Evolutionary conservation across 2,797 vertebrate species (phyloP).

Genomic region (Antrozous pallidus): DNA sequence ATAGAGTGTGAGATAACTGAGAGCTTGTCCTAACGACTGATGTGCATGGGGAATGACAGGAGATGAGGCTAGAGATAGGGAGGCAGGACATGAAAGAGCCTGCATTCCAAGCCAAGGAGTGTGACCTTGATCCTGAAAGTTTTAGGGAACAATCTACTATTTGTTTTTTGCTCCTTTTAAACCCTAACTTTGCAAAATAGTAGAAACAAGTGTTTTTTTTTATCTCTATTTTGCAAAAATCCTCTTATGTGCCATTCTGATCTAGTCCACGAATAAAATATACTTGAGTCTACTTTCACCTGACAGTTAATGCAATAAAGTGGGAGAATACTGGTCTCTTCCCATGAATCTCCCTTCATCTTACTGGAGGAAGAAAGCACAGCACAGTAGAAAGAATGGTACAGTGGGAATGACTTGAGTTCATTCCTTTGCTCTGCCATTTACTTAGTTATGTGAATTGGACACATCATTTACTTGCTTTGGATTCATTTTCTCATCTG

Average conservation of each 20-base stretch:
- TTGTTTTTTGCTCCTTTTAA: not conserved
- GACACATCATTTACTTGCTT: not conserved
- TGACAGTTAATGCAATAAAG: not conserved
- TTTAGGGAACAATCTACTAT: not conserved
- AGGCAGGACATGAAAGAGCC: not conserved
- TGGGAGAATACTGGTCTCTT: not conserved
- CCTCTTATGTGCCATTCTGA: not conserved
- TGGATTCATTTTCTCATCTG: not conserved
- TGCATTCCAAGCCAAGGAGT: not conserved
- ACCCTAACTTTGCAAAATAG: not conserved
- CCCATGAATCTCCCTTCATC: not conserved
- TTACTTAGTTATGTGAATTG: conserved; percentile 14
- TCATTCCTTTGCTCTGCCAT: not conserved
- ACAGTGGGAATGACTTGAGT: not conserved
- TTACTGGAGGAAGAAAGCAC: not conserved
- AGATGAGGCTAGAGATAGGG: not conserved
- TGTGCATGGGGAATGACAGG: not conserved
- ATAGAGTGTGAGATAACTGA: not conserved
- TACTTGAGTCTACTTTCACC: not conserved
- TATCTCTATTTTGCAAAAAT: conserved; percentile 12
- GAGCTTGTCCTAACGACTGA: not conserved
- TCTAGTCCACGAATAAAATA: conserved; percentile 13
- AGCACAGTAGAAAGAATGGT: not conserved
- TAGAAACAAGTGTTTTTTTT: not conserved
- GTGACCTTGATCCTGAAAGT: conserved; percentile 3